Conservation (phyloP, 1,140 invertebrate genomes). For the Cydia strobilella region DNA sequence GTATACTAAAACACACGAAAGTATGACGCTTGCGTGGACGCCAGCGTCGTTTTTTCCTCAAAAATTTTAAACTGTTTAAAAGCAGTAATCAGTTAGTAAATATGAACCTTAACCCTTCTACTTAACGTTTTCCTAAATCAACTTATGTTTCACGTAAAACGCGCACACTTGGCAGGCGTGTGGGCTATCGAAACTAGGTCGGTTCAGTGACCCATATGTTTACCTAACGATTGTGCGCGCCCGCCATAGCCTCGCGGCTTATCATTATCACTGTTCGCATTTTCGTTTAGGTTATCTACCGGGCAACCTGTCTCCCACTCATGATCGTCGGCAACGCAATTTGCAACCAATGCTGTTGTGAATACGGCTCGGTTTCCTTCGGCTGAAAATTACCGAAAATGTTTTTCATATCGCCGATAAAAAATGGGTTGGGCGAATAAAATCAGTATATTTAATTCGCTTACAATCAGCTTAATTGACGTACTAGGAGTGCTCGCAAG, state of each 20-base stretch:
- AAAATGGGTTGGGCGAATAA: background rate
- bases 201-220: constrained; percentile 79
- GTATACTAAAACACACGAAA: background rate
- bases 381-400: background rate
- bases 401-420: background rate
- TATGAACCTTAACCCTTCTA: background rate
- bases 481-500: background rate
- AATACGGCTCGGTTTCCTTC: background rate
- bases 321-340: background rate
- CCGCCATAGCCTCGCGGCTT: constrained; percentile 50
- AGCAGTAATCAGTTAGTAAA: background rate
- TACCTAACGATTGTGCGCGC: constrained; percentile 75
- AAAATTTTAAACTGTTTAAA: background rate
- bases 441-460: background rate
- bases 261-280: constrained; percentile 70
- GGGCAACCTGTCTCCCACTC: constrained; percentile 73
- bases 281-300: constrained; percentile 73
- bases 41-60: constrained; percentile 18
- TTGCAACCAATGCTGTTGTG: constrained; percentile 11
- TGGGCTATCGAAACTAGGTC: constrained; percentile 68
- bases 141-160: constrained; percentile 60
- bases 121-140: constrained; percentile 42
- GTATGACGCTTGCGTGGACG: background rate
- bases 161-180: constrained; percentile 52
- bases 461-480: background rate